Evolutionary conservation across 2,797 vertebrate genomes (phyloP).

Genomic region (Sylvia borin): DNA sequence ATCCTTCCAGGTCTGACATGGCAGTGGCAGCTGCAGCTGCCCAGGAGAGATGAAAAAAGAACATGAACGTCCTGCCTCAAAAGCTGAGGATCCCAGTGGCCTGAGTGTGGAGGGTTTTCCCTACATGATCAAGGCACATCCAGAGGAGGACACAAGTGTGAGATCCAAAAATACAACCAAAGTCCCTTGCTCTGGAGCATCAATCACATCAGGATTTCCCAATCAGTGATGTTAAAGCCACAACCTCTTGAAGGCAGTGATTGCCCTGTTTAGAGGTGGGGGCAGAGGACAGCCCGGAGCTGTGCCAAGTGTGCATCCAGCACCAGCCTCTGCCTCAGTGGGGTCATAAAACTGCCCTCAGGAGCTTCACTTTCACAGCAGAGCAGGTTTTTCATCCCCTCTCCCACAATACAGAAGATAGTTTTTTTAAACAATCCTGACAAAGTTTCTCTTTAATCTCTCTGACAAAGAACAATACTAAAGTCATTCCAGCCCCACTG

Average conservation of each 20-base stretch:
- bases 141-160: not conserved
- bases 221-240: not conserved
- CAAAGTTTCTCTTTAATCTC: not conserved
- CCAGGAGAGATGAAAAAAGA: not conserved
- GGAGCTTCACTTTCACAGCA: not conserved
- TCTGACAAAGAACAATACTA: not conserved
- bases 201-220: not conserved
- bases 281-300: not conserved
- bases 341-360: accelerated
- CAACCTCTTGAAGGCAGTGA: not conserved
- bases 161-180: not conserved
- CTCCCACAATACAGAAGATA: accelerated
- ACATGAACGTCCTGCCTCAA: not conserved
- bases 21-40: not conserved
- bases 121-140: not conserved
- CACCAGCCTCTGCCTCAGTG: not conserved
- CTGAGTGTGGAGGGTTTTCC: not conserved
- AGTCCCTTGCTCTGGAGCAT: not conserved
- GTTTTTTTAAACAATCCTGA: not conserved
- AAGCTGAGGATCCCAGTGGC: not conserved
- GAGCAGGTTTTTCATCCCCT: not conserved
- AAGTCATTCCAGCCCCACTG: not conserved
- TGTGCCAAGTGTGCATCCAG: not conserved
- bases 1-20: not conserved
- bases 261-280: not conserved